Conservation (phyloP, 2,797 vertebrate species). For the Peromyscus nudipes region DNA sequence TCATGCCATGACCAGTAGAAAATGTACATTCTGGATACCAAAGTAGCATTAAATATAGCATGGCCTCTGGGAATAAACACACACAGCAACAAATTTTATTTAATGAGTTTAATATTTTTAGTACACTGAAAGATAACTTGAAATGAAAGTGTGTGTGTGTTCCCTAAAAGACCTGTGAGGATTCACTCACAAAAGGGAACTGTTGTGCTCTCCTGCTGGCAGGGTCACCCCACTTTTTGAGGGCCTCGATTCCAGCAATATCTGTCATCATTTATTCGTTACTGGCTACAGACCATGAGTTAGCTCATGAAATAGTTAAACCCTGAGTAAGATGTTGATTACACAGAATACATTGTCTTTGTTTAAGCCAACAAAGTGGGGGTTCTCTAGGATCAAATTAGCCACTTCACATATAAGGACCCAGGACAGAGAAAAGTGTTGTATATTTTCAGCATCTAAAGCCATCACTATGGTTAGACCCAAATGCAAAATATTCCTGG, state of each 20-base stretch:
- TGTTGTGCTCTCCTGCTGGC: background rate
- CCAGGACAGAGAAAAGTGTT: background rate
- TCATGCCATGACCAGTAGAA: background rate
- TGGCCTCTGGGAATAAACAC: background rate
- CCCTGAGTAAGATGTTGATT: background rate
- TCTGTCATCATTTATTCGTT: background rate
- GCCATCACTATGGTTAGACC: background rate
- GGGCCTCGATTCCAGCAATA: background rate
- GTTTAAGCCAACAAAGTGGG: background rate
- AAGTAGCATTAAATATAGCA: background rate
- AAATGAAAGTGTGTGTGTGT: background rate
- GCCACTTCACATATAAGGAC: background rate
- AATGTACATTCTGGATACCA: background rate
- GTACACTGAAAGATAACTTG: slow-evolving; percentile 33
- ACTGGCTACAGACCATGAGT: background rate
- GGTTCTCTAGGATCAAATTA: background rate
- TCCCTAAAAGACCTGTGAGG: background rate
- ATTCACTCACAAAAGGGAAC: background rate
- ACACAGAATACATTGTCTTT: background rate
- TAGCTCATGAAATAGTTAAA: background rate
- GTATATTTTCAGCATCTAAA: background rate
- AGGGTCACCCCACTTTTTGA: background rate
- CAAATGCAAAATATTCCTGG: background rate
- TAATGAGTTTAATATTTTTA: slow-evolving; percentile 45
- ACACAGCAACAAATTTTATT: background rate